A percentile compares a stretch with the other conserved stretches of the same genome.
Evolutionary conservation across 2,113 vertebrate species (phyloP).

Genomic region (Trematocara macrostoma): DNA sequence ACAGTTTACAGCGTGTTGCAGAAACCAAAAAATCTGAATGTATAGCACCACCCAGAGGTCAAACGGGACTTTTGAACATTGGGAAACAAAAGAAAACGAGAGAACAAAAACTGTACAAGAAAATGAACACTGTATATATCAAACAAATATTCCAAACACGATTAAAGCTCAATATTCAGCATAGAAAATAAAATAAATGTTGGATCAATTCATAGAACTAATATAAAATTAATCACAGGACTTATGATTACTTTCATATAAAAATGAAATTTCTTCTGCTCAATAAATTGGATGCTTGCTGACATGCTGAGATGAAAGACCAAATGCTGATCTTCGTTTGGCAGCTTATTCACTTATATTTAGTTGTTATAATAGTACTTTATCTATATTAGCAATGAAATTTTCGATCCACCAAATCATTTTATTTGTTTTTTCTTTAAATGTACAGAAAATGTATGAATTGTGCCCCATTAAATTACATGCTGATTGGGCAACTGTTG

Average conservation of each 20-base stretch:
- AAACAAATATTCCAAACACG: too few species aligned
- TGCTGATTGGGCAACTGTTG: too few species aligned
- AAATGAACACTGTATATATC: neutral
- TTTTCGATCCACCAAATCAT: neutral
- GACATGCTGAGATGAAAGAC: neutral
- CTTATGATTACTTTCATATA: neutral
- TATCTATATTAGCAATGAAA: neutral
- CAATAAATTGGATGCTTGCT: neutral
- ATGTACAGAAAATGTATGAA: neutral
- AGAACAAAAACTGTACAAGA: rapidly evolving
- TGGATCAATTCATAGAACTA: neutral
- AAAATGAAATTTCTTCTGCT: neutral
- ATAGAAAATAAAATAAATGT: neutral
- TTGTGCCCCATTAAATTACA: too few species aligned
- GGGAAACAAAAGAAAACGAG: rapidly evolving
- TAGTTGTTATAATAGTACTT: neutral
- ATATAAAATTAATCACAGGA: too few species aligned
- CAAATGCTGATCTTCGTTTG: neutral
- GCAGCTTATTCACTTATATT: neutral
- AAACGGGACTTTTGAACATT: neutral
- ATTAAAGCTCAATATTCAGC: neutral
- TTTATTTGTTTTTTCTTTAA: neutral
- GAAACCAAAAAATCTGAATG: neutral
- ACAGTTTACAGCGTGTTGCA: slow-evolving; percentile 26
- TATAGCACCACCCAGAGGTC: neutral